A percentile compares a stretch with the other conserved stretches of the same genome.
Conservation (phyloP, 2,113 vertebrate genomes). For the Entomyzon cyanotis region DNA sequence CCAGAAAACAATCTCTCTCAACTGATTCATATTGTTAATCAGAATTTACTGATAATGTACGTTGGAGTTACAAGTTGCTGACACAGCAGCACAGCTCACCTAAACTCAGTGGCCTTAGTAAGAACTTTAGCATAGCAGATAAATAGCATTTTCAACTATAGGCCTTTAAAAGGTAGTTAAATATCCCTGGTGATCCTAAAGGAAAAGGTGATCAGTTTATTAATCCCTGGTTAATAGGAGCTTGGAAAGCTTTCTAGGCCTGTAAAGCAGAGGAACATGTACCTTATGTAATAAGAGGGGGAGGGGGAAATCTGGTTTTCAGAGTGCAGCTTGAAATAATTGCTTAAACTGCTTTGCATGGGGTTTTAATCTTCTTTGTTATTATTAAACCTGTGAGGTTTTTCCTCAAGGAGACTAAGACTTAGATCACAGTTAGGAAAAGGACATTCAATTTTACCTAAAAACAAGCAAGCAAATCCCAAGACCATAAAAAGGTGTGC, state of each 20-base stretch:
- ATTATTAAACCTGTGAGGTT: not conserved
- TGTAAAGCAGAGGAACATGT: not conserved
- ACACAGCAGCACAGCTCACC: not conserved
- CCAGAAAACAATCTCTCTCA: not conserved
- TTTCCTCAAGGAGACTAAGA: not conserved
- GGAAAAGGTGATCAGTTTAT: not conserved
- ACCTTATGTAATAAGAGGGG: not conserved
- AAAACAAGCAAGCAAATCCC: not conserved
- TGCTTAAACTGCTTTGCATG: slow-evolving; percentile 35
- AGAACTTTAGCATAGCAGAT: not conserved
- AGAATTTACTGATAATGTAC: not conserved
- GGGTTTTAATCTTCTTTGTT: not conserved
- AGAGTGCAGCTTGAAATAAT: slow-evolving; percentile 8
- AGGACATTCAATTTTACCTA: not conserved
- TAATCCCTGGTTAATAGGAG: not conserved
- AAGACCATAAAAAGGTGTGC: not conserved
- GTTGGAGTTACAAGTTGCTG: not conserved
- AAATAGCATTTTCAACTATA: not conserved
- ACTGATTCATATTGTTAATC: not conserved
- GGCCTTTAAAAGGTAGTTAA: not conserved
- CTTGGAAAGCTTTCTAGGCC: not conserved
- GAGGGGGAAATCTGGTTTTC: not conserved
- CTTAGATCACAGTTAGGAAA: not conserved
- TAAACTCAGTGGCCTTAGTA: not conserved
- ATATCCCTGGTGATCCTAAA: not conserved